Base-by-base conservation (phyloP, 2,888 invertebrate genomes). In the Thera obeliscata region DNA sequence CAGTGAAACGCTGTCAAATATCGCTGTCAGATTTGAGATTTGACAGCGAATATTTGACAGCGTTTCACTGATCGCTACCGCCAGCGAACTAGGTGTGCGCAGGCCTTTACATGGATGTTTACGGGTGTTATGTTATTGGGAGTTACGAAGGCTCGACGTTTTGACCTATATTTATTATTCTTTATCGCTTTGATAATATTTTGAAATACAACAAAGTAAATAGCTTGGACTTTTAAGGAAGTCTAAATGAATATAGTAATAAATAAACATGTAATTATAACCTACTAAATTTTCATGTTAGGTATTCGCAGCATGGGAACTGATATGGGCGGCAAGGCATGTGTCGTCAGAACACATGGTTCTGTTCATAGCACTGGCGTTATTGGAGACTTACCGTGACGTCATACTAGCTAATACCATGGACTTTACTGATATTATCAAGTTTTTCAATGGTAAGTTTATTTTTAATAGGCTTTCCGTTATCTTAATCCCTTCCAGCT, bases 371-470 rank as follows among this genome's bases (percentile, higher is more conserved):
- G 98, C 98, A 0, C 94, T 99, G 75, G 98, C 98, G 0, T 91
- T 99, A 68, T 95, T 99, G 12, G 98, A 98, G 90, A 97, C 97
- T 56, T 99, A 99, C 87, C 94, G 98, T 50, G 98, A 98, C 85
- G 98, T 99, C 78, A 98, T 99, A 71, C 94, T 99, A 54, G 97
- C 98, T 61, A 99, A 99, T 89, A 96, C 97, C 78, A 99, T 99
- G 98, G 98, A 99, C 90, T 99, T 99, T 87, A 99, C 99, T 0
- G 99, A 99, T 87, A 98, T 99, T 85, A 99, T 99, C 84, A 98
- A 98, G 86, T 99, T 99, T 91, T 99, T 99, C 85, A 99, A 99
- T 91, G 98, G 98, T 98, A 83, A 93, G 76, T 12, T 33, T 35
- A 2, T 22, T 49, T 22, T 12, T 49, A 3, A 22, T 22, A 22